A percentile compares a stretch with the other conserved stretches of the same genome.
Conservation (phyloP, 1,140 invertebrate genomes). For the Ceratina australensis region DNA sequence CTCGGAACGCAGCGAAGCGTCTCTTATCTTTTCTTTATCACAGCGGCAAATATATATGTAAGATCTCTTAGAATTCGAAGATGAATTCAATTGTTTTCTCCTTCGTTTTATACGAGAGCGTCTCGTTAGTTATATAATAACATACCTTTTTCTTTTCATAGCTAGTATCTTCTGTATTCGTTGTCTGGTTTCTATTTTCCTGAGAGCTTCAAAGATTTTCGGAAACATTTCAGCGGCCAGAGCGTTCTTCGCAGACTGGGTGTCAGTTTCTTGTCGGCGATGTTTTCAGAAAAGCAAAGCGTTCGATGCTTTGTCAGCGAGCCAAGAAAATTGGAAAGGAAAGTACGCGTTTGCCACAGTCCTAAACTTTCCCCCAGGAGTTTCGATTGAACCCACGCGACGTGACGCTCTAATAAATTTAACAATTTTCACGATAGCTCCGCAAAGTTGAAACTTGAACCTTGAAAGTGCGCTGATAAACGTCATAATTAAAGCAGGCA, state of each 20-base stretch:
- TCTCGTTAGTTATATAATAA: no score
- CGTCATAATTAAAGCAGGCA: not conserved
- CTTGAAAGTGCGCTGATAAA: not conserved
- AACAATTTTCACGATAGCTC: not conserved
- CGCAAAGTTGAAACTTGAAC: not conserved
- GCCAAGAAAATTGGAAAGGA: not conserved
- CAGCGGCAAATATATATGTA: no score
- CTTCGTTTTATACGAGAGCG: no score
- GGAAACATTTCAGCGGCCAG: not conserved
- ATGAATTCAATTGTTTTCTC: no score
- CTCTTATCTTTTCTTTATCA: no score
- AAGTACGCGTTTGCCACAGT: not conserved
- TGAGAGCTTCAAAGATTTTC: not conserved
- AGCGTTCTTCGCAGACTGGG: no score
- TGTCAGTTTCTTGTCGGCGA: no score
- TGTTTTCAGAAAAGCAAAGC: not conserved
- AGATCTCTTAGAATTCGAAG: no score
- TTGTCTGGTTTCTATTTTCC: not conserved
- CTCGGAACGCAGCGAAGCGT: no score
- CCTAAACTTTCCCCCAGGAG: not conserved
- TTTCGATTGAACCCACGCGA: not conserved
- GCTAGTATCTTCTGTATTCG: conserved; percentile 3
- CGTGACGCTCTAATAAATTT: not conserved
- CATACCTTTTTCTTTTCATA: not conserved
- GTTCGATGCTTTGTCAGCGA: not conserved